A percentile compares a stretch with the other conserved stretches of the same genome.
Evolutionary conservation across 2,888 invertebrate genomes (phyloP).

Genomic region (Caenorhabditis sp.): DNA sequence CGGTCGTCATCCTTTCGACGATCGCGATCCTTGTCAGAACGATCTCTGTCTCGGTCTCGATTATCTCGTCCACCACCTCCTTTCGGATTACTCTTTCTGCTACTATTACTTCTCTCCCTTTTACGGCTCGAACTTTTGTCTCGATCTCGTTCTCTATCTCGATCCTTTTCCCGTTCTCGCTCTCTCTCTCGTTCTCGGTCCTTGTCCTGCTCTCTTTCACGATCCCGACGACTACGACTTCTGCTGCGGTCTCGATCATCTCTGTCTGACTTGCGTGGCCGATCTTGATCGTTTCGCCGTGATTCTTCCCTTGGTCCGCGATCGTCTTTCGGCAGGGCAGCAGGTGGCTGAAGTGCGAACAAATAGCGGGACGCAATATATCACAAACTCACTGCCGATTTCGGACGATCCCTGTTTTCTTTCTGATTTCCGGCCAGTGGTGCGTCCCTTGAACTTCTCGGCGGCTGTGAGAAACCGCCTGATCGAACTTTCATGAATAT

Average conservation of each 20-base stretch:
- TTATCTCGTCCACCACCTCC: constrained; percentile 18
- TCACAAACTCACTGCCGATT: constrained; percentile 14
- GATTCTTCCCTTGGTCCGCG: too few species aligned
- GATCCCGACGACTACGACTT: constrained; percentile 40
- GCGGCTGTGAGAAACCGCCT: constrained; percentile 23
- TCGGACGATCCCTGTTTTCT: constrained; percentile 12
- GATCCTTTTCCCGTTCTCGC: constrained; percentile 24
- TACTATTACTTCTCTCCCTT: constrained; percentile 12
- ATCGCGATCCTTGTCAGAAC: constrained; percentile 19
- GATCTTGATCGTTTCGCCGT: not conserved
- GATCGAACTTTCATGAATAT: constrained; percentile 17
- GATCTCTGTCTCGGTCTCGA: constrained; percentile 27
- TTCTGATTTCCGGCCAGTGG: too few species aligned
- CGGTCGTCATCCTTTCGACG: constrained; percentile 16
- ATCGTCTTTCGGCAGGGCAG: not conserved
- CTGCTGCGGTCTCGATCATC: constrained; percentile 16
- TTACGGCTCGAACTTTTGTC: constrained; percentile 25
- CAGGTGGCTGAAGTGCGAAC: constrained; percentile 1
- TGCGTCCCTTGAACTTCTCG: constrained; percentile 12
- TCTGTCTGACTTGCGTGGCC: not conserved
- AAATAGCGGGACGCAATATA: not conserved
- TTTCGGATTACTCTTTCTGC: constrained; percentile 20
- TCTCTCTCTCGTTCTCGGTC: constrained; percentile 9
- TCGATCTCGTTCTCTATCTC: constrained; percentile 15
- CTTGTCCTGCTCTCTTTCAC: constrained; percentile 18